These are phyloP conservation scores for Cyclura pinguis DNA, from an alignment of 2,797 vertebrate genomes.

Conservation along the genomic window DNA sequence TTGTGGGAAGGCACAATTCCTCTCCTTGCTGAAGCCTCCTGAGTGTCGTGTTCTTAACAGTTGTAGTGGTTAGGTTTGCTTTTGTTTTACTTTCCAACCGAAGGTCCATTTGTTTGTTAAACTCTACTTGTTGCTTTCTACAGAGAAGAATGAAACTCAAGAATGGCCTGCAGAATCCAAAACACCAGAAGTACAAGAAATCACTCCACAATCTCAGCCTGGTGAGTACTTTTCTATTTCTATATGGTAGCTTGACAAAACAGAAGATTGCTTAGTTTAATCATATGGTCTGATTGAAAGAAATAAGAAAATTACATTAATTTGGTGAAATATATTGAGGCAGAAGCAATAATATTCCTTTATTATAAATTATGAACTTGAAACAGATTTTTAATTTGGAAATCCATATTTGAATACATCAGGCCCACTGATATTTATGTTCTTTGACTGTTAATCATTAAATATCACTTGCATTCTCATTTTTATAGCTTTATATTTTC, in stretches of 20 bases:
- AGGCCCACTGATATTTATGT: not conserved
- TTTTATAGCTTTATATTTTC: not conserved
- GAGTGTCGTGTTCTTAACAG: not conserved
- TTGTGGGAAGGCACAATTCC: too few species aligned
- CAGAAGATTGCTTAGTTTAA: not conserved
- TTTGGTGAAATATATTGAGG: not conserved
- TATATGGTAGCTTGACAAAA: conserved; percentile 27
- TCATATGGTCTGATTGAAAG: not conserved
- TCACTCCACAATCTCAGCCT: conserved; percentile 72
- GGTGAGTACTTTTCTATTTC: conserved; percentile 69
- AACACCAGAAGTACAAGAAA: conserved; percentile 79
- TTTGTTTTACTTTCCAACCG: not conserved
- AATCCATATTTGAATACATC: not conserved
- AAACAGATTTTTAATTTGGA: not conserved
- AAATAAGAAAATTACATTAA: not conserved
- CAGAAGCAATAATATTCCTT: not conserved
- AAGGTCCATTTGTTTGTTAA: not conserved
- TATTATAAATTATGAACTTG: not conserved
- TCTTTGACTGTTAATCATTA: not conserved
- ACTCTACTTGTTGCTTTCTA: conserved; percentile 51
- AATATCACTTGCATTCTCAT: not conserved
- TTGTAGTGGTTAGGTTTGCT: not conserved
- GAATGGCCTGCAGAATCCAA: conserved; percentile 80
- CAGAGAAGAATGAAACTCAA: conserved; percentile 79
- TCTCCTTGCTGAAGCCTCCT: not conserved